These are phyloP conservation scores for Borostomias antarcticus DNA, from an alignment of 2,797 vertebrate species.

Conservation along the genomic window DNA sequence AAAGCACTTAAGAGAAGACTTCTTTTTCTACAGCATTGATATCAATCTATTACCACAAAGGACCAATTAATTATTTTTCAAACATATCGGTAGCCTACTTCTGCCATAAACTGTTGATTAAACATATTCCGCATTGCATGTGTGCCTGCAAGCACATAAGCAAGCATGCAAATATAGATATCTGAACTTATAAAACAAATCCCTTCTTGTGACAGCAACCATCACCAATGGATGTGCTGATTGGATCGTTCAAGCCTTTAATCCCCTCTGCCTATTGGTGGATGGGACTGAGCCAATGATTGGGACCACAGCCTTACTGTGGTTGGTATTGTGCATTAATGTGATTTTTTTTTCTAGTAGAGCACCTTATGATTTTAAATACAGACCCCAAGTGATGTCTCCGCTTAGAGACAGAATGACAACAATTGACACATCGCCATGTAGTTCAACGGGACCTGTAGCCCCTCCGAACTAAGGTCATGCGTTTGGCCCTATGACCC, in stretches of 20 bases:
- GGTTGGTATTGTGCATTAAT: constrained; percentile 66
- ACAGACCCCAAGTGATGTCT: constrained; percentile 67
- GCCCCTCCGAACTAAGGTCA: background rate
- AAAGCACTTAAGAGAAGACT: constrained; percentile 37
- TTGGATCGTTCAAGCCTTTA: constrained; percentile 24
- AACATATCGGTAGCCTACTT: too few relatives aligned
- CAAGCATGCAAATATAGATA: background rate
- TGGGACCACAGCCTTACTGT: constrained; percentile 62
- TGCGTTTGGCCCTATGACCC: background rate
- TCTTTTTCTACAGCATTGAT: background rate
- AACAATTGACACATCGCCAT: background rate
- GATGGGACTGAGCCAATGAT: constrained; percentile 57
- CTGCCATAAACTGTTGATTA: background rate
- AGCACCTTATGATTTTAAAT: constrained; percentile 67
- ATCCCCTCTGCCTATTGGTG: constrained; percentile 41
- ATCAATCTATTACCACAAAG: background rate
- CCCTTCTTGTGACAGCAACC: background rate
- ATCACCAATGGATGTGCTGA: background rate
- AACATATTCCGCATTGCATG: background rate
- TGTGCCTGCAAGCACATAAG: too few relatives aligned
- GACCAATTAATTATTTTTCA: background rate
- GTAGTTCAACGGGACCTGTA: background rate
- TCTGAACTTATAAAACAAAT: background rate
- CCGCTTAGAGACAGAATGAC: background rate
- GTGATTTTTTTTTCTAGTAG: constrained; percentile 67